phyloP scores from a whole-genome alignment of 2,797 vertebrate species.

The Chloroceryle inda region DNA sequence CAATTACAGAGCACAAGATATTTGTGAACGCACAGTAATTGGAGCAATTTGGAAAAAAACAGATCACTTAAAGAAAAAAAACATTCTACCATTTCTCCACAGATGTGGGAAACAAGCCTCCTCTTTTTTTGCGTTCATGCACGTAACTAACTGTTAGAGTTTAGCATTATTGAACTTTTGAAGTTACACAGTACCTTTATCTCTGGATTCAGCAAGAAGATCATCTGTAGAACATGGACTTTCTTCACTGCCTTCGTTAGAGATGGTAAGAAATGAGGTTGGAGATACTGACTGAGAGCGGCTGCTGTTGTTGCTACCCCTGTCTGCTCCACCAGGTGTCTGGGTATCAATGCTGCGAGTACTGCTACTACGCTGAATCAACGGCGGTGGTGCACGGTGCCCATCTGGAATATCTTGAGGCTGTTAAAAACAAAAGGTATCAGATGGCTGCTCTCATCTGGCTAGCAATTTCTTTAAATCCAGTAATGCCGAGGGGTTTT shows the following conservation, averaged over 20 bases:
- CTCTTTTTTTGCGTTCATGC: rapidly evolving
- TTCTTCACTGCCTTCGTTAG: conserved; percentile 89
- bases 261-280: conserved; percentile 92
- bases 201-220: conserved; percentile 85
- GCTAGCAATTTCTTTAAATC: not conserved
- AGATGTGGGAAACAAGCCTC: not conserved
- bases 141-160: rapidly evolving
- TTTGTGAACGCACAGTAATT: rapidly evolving
- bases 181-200: conserved; percentile 86
- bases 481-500: not conserved
- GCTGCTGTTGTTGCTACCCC: conserved; percentile 95
- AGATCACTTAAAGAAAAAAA: not conserved
- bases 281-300: conserved; percentile 96
- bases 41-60: not conserved
- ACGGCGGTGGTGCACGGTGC: conserved; percentile 87
- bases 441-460: not conserved
- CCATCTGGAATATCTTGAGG: conserved; percentile 97
- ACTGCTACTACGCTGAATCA: conserved; percentile 92
- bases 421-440: conserved; percentile 75
- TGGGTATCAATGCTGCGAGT: conserved; percentile 98
- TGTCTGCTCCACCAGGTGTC: conserved; percentile 92
- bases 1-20: not conserved
- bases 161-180: rapidly evolving
- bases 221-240: conserved; percentile 90
- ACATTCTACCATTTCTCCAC: not conserved